These are phyloP conservation scores for Neoaliturus tenellus DNA, from an alignment of 2,888 invertebrate species.

Conservation along the genomic window DNA sequence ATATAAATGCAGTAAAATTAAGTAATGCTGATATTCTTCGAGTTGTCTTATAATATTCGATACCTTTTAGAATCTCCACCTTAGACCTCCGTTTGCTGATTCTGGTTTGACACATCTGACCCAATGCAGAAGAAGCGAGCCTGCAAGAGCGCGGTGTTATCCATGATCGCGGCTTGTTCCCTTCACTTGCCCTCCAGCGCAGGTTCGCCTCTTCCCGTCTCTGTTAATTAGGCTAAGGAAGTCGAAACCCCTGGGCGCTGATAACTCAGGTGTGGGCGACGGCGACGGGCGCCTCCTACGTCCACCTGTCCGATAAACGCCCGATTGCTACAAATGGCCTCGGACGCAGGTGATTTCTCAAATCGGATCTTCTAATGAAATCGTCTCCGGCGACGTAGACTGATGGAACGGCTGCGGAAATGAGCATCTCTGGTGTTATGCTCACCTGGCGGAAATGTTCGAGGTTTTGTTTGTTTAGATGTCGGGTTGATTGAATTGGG, in stretches of 20 bases:
- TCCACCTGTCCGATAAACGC: constrained; percentile 12
- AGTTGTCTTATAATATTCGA: too few relatives aligned
- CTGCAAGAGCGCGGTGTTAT: neutral
- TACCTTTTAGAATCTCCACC: neutral
- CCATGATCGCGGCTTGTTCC: neutral
- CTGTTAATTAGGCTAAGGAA: constrained; percentile 17
- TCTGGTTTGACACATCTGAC: too few relatives aligned
- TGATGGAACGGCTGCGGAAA: neutral
- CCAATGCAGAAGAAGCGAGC: too few relatives aligned
- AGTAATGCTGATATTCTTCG: too few relatives aligned
- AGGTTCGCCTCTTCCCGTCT: constrained; percentile 8
- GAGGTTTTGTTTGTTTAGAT: neutral
- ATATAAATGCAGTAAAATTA: too few relatives aligned
- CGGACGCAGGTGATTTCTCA: constrained; percentile 12
- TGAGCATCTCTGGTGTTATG: neutral
- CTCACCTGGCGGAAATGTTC: constrained; percentile 21
- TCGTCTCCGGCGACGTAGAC: neutral
- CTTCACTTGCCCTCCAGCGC: neutral
- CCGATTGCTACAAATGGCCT: constrained; percentile 25
- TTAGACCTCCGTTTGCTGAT: neutral
- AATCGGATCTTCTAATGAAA: constrained; percentile 21
- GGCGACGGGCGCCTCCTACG: neutral
- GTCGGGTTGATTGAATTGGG: neutral
- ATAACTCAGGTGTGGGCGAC: neutral
- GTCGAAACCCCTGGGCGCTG: neutral